A percentile compares a stretch with the other conserved stretches of the same genome.
Evolutionary conservation across 2,888 invertebrate genomes (phyloP).

Genomic region (Tetheella fluctuosa): DNA sequence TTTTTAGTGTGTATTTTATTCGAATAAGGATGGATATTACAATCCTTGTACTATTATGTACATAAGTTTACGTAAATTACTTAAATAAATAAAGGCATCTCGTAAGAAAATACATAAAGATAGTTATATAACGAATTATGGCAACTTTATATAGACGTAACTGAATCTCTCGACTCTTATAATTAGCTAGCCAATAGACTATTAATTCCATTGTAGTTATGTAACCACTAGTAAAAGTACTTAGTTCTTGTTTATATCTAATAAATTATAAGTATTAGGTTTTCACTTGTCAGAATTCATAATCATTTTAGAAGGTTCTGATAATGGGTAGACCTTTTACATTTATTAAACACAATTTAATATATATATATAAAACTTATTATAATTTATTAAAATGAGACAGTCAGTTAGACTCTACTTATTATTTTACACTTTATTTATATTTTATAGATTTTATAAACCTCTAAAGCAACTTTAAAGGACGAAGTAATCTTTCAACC

Average conservation of each 20-base stretch:
- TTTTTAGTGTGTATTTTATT: no score
- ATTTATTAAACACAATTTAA: background rate
- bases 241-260: background rate
- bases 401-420: no score
- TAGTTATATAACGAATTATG: background rate
- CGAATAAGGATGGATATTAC: no score
- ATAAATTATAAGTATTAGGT: background rate
- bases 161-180: background rate
- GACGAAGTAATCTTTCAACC: no score
- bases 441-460: no score
- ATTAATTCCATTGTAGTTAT: background rate
- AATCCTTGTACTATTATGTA: no score
- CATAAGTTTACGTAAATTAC: no score
- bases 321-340: background rate
- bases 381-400: background rate
- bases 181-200: background rate
- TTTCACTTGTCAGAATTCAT: background rate
- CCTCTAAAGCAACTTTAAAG: no score
- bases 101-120: no score
- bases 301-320: background rate
- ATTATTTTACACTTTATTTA: no score
- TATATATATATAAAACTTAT: background rate
- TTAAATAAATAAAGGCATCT: no score
- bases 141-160: slow-evolving; percentile 2
- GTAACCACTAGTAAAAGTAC: background rate